A percentile compares a stretch with the other conserved stretches of the same genome.
These are phyloP conservation scores for Desmodus rotundus DNA, from an alignment of 2,113 vertebrate species.

Conservation along the genomic window DNA sequence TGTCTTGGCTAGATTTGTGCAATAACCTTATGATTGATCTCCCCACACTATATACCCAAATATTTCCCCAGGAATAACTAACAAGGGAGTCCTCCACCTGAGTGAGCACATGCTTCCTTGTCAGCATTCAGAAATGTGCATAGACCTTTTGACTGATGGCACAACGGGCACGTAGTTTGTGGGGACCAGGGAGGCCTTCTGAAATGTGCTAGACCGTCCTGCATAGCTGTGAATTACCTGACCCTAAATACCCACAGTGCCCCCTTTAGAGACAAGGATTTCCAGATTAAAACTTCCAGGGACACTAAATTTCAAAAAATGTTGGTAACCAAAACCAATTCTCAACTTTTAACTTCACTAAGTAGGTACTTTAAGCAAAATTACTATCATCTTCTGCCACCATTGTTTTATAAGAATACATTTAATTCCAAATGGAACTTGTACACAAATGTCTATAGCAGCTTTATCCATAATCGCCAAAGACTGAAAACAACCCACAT, in stretches of 20 bases:
- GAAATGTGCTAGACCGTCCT: background rate
- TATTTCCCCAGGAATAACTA: background rate
- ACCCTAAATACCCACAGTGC: background rate
- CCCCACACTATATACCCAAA: background rate
- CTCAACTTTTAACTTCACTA: background rate
- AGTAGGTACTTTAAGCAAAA: background rate
- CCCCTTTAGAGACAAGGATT: background rate
- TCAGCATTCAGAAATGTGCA: background rate
- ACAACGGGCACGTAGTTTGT: background rate
- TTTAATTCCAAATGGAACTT: background rate
- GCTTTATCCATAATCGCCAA: background rate
- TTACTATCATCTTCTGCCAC: background rate
- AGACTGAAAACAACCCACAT: background rate
- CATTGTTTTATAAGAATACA: background rate
- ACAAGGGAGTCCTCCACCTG: background rate
- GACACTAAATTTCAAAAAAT: background rate
- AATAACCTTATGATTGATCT: background rate
- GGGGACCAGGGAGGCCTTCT: background rate
- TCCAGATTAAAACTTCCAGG: background rate
- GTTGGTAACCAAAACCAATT: background rate
- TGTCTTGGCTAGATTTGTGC: background rate
- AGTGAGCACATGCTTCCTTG: background rate
- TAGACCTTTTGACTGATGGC: background rate
- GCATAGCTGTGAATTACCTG: background rate
- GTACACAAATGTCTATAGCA: background rate